A percentile compares a stretch with the other conserved stretches of the same genome.
phyloP scores from a whole-genome alignment of 2,888 invertebrate genomes.

The Lasioglossum zephyrum region DNA sequence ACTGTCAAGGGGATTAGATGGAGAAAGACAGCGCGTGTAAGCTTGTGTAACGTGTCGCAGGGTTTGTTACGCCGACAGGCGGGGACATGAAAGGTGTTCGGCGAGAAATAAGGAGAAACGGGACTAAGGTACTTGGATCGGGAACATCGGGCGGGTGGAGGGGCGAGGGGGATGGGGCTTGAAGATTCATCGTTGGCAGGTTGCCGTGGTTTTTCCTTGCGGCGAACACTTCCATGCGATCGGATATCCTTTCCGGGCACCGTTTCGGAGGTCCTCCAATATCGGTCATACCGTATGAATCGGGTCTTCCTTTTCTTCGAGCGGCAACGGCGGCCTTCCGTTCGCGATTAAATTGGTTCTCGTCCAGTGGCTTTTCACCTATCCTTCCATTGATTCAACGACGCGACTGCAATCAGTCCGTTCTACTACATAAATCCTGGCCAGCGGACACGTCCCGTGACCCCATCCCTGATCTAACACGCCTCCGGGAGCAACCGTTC shows the following conservation, averaged over 20 bases:
- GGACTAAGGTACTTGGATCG: slow-evolving; percentile 15
- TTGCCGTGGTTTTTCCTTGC: slow-evolving; percentile 63
- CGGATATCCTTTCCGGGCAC: slow-evolving; percentile 51
- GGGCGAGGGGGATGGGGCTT: background rate
- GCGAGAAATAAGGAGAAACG: slow-evolving; percentile 36
- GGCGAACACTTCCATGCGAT: slow-evolving; percentile 44
- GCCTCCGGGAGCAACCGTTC: slow-evolving; percentile 3
- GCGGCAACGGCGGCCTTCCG: background rate
- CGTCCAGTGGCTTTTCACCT: slow-evolving; percentile 15
- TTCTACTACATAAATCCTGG: slow-evolving; percentile 28
- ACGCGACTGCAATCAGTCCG: slow-evolving; percentile 28
- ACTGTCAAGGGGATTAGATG: slow-evolving; percentile 40
- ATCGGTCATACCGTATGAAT: slow-evolving; percentile 58
- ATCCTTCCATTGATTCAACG: slow-evolving; percentile 37
- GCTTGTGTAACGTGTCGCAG: slow-evolving; percentile 37
- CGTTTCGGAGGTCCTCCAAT: slow-evolving; percentile 54
- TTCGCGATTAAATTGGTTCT: slow-evolving; percentile 51
- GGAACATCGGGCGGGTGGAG: slow-evolving; percentile 17
- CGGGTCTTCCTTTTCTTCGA: slow-evolving; percentile 17
- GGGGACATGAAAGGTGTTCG: background rate
- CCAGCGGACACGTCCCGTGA: background rate
- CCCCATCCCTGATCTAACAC: background rate
- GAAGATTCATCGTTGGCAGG: slow-evolving; percentile 68
- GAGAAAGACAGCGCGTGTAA: slow-evolving; percentile 21
- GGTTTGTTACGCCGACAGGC: slow-evolving; percentile 13